Percentiles rank a stretch among this genome's conserved stretches.
Evolutionary conservation across 2,797 vertebrate species (phyloP).

Genomic region (Balearica regulorum): DNA sequence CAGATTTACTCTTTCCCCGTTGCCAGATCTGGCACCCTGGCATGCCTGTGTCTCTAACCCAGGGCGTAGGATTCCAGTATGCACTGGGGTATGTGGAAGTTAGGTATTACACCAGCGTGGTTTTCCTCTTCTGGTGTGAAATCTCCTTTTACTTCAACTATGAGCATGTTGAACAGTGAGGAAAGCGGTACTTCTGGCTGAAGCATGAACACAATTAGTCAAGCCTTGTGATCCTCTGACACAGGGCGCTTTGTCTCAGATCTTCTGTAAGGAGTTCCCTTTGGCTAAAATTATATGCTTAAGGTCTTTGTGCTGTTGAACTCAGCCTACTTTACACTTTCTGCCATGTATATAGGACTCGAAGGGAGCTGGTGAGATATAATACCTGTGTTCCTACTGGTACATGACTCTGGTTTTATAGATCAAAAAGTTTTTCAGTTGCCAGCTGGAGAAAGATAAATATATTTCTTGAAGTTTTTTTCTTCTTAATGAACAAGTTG

Average conservation of each 20-base stretch:
- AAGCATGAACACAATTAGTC: background rate
- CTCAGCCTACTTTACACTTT: background rate
- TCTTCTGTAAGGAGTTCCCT: background rate
- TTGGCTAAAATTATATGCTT: background rate
- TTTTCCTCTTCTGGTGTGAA: conserved; percentile 10
- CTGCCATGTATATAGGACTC: background rate
- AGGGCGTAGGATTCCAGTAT: background rate
- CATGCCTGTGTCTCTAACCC: background rate
- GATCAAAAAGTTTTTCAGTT: background rate
- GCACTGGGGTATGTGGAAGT: background rate
- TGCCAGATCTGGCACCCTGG: background rate
- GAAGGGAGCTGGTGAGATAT: background rate
- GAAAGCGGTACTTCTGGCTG: background rate
- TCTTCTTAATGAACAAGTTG: background rate
- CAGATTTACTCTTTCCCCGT: background rate
- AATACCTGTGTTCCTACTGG: background rate
- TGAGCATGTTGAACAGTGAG: background rate
- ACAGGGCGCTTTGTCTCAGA: background rate
- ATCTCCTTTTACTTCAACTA: background rate
- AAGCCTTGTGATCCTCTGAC: background rate
- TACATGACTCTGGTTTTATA: background rate
- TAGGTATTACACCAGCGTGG: background rate
- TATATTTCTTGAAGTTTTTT: background rate
- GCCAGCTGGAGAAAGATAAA: background rate
- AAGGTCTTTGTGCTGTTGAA: background rate